Base-by-base conservation (phyloP, 2,113 vertebrate species). In the Atractosteus spatula region DNA sequence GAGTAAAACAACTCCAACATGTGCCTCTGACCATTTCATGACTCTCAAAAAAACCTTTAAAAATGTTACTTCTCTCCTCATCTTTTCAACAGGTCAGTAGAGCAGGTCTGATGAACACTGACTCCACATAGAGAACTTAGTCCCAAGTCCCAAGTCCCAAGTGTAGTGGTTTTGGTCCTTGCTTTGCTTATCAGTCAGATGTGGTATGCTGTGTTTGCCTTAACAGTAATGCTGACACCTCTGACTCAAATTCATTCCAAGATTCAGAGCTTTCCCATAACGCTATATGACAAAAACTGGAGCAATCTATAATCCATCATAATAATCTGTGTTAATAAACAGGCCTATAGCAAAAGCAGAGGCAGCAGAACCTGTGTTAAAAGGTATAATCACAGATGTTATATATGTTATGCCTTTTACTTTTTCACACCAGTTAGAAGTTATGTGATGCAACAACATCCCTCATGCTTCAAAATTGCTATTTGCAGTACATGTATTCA, bases 181-280 rank as follows among this genome's bases (percentile, higher is more conserved):
- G 64, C 64, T n/a, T 67, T 67, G 11, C 71, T 73, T 47, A 41
- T 67, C 16, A 73, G 64, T 17, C 66, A 63, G 63, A 61, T 66
- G 71, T 54, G 17, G 13, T 73, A 67, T 47, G 63, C 64, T 5
- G 62, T 17, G 8, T 66, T 73, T 57, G 71, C 63, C 10, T 41
- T 73, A 54, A 67, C 71, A 43, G 66, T 55, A 47, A 54, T 66
- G 17, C 41, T 59, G 8, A 54, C 55, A 6, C 64, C 61, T 55
- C 54, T 56, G 8, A 44, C 59, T 4, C 64, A 44, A 0, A 59
- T 73, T 54, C 54, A 59, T 7, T 41, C 14, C 29, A 6, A 14
- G 4, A 13, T 61, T 10, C 64, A 67, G 63, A 73, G 64, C 54
- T 57, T 47, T 16, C 54, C 71, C 51, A 67, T 29, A 29, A 29